Evolutionary conservation across 2,113 vertebrate species (phyloP).

Genomic region (Pyxicephalus adspersus): DNA sequence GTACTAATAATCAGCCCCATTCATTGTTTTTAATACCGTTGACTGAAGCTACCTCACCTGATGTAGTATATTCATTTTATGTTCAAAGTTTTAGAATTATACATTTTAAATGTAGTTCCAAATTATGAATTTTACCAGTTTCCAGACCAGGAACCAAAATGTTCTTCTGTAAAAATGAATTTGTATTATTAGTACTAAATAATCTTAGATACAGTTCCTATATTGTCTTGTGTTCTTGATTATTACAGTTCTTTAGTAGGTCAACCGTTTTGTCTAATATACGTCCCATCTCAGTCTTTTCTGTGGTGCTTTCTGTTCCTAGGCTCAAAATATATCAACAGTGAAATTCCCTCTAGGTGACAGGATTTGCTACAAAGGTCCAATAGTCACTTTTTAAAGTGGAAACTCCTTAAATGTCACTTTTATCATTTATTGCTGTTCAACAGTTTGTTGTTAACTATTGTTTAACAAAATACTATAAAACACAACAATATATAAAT

Average conservation of each 20-base stretch:
- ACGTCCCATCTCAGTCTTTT: conserved; percentile 8
- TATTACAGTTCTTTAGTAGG: conserved; percentile 26
- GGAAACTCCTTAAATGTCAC: not conserved
- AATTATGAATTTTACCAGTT: conserved; percentile 20
- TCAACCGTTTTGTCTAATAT: conserved; percentile 16
- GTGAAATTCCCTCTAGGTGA: conserved; percentile 12
- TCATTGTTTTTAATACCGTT: too few species aligned
- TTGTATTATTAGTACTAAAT: not conserved
- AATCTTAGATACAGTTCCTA: conserved; percentile 19
- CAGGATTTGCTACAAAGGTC: conserved; percentile 19
- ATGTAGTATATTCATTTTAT: not conserved
- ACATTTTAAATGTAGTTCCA: too few species aligned
- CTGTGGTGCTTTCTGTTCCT: not conserved
- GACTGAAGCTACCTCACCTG: too few species aligned
- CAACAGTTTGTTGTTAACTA: conserved; percentile 29
- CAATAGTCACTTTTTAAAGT: conserved; percentile 30
- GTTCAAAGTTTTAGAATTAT: too few species aligned
- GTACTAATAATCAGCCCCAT: too few species aligned
- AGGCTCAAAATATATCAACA: not conserved
- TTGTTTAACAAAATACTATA: conserved; percentile 12
- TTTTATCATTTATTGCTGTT: conserved; percentile 12
- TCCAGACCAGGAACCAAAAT: not conserved
- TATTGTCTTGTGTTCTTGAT: conserved; percentile 13
- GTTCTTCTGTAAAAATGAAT: not conserved
- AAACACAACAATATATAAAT: too few species aligned